phyloP scores from a whole-genome alignment of 2,113 vertebrate species.

The Hoplias malabaricus region DNA sequence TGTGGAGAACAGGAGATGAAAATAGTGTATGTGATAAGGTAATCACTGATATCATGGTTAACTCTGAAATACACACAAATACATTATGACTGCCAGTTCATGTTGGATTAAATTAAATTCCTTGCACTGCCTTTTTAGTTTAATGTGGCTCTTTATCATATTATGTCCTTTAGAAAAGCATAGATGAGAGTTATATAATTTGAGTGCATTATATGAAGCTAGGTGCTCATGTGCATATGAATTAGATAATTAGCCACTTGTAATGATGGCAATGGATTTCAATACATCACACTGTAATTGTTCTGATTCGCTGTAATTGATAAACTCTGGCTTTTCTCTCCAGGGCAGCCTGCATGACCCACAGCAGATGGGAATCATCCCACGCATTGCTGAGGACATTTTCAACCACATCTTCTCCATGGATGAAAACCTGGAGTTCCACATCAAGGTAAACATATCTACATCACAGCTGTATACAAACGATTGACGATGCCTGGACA shows the following conservation, averaged over 20 bases:
- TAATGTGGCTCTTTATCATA: conserved; percentile 19
- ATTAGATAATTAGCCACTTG: background rate
- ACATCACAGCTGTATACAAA: too few species aligned
- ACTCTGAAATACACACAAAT: too few species aligned
- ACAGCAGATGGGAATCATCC: conserved; percentile 94
- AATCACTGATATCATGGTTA: too few species aligned
- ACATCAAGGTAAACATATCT: conserved; percentile 81
- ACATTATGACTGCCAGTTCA: too few species aligned
- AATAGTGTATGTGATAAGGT: too few species aligned
- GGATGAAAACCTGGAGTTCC: conserved; percentile 96
- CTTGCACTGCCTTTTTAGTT: background rate
- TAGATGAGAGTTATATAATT: background rate
- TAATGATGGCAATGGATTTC: background rate
- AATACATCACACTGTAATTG: background rate
- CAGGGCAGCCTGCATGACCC: conserved; percentile 90
- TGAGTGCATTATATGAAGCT: background rate
- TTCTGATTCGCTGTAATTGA: background rate
- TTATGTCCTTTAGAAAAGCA: background rate
- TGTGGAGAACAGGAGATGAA: too few species aligned
- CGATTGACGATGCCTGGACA: too few species aligned
- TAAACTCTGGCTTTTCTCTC: background rate
- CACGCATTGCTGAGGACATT: conserved; percentile 90
- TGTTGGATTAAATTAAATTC: background rate
- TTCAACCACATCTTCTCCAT: conserved; percentile 95
- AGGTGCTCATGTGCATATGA: background rate